Conservation (phyloP, 2,888 invertebrate species). For the Geotrupes spiniger region DNA sequence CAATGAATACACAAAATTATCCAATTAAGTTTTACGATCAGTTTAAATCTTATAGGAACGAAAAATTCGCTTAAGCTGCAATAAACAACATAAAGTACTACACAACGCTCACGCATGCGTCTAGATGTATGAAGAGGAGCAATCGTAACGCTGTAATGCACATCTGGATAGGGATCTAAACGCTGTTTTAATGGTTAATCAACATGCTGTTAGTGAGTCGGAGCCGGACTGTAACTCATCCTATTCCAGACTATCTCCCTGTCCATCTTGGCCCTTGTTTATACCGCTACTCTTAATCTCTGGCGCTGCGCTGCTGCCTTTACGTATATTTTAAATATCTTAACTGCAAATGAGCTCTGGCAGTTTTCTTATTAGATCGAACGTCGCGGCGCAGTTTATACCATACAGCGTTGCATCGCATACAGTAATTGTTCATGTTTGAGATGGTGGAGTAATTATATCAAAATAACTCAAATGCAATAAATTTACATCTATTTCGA, state of each 20-base stretch:
- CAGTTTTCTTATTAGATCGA: slow-evolving; percentile 20
- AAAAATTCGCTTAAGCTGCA: no score
- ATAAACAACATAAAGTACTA: no score
- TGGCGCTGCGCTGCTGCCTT: slow-evolving; percentile 11
- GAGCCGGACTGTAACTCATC: slow-evolving; percentile 20
- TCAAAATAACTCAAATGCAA: no score
- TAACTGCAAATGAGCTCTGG: slow-evolving; percentile 22
- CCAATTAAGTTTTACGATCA: no score
- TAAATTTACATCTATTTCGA: no score
- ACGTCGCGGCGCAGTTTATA: slow-evolving; percentile 15
- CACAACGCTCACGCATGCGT: slow-evolving; percentile 1
- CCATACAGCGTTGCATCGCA: slow-evolving; percentile 20
- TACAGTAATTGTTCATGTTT: no score
- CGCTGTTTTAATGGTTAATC: slow-evolving; percentile 30
- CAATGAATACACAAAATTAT: no score
- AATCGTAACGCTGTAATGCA: slow-evolving; percentile 21
- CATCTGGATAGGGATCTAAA: slow-evolving; percentile 28
- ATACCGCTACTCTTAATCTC: slow-evolving; percentile 22
- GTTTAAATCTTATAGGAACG: no score
- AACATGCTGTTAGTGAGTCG: slow-evolving; percentile 26
- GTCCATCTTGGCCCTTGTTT: slow-evolving; percentile 21
- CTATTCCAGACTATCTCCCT: slow-evolving; percentile 19
- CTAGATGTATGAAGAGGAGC: background rate
- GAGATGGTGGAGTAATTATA: no score
- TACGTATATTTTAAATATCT: slow-evolving; percentile 21